phyloP scores from a whole-genome alignment of 1,140 invertebrate species.

The Scylla paramamosain region DNA sequence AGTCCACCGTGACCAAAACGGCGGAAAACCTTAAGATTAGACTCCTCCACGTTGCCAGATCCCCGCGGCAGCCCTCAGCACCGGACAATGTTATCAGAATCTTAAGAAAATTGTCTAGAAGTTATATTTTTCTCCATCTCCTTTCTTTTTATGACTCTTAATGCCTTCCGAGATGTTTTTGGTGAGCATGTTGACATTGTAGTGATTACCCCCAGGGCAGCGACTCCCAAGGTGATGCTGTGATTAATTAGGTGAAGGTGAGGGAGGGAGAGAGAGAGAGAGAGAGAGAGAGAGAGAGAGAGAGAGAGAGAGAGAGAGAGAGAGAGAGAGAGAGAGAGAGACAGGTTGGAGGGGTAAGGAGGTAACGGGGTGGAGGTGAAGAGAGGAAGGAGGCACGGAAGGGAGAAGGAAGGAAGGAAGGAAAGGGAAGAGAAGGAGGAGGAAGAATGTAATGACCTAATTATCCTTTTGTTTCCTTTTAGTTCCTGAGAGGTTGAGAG shows the following conservation, averaged over 20 bases:
- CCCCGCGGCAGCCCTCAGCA: neutral
- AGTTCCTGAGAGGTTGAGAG: too few relatives aligned
- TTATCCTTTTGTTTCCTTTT: too few relatives aligned
- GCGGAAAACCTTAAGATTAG: slow-evolving; percentile 13
- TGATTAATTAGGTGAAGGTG: neutral
- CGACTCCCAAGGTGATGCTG: neutral
- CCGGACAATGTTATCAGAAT: neutral
- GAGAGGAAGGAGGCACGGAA: too few relatives aligned
- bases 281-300: neutral
- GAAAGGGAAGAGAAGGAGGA: too few relatives aligned
- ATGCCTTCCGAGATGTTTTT: neutral
- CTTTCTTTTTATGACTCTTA: neutral
- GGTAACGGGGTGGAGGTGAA: neutral
- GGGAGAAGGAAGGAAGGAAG: neutral
- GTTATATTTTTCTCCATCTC: neutral
- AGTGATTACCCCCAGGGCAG: neutral
- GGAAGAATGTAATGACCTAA: too few relatives aligned
- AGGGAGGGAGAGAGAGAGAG: neutral
- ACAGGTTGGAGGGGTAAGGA: neutral
- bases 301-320: neutral
- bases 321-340: neutral
- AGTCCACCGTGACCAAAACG: slow-evolving; percentile 11
- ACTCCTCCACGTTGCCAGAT: neutral
- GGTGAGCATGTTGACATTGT: neutral
- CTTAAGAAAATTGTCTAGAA: neutral